Conservation (phyloP, 2,888 invertebrate species). For the Drosophila phalerata region DNA sequence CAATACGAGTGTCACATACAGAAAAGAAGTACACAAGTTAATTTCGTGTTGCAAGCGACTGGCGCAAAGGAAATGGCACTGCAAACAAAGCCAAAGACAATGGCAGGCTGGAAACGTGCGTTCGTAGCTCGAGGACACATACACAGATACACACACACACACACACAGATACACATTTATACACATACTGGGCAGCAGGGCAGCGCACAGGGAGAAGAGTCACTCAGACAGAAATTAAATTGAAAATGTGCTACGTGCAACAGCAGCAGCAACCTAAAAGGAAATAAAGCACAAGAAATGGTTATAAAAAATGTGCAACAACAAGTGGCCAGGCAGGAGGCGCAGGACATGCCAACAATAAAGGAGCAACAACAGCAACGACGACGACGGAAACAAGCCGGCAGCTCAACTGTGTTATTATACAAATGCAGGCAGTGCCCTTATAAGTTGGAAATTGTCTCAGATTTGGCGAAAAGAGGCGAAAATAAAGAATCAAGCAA, state of each 20-base stretch:
- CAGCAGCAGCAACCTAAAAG: slow-evolving; percentile 54
- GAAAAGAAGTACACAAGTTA: slow-evolving; percentile 58
- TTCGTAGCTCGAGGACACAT: slow-evolving; percentile 39
- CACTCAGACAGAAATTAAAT: slow-evolving; percentile 77
- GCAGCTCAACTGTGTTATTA: slow-evolving; percentile 69
- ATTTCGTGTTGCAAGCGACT: slow-evolving; percentile 56
- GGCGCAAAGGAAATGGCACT: slow-evolving; percentile 63
- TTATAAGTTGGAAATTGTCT: slow-evolving; percentile 74
- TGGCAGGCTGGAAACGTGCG: slow-evolving; percentile 56
- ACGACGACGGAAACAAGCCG: slow-evolving; percentile 51
- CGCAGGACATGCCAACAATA: slow-evolving; percentile 24
- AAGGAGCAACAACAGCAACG: slow-evolving; percentile 15
- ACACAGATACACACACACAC: slow-evolving; percentile 29
- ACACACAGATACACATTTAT: slow-evolving; percentile 15
- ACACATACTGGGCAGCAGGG: slow-evolving; percentile 21
- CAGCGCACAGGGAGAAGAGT: slow-evolving; percentile 28
- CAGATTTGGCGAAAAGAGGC: slow-evolving; percentile 61
- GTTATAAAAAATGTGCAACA: slow-evolving; percentile 62
- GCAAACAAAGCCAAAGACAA: slow-evolving; percentile 77
- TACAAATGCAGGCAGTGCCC: slow-evolving; percentile 68
- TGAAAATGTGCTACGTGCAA: slow-evolving; percentile 73
- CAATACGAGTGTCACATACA: slow-evolving; percentile 36
- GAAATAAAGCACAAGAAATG: slow-evolving; percentile 67
- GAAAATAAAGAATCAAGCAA: neutral
- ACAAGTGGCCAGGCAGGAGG: slow-evolving; percentile 65